Evolutionary conservation across 2,797 vertebrate genomes (phyloP).

Genomic region (Myiothlypis coronata): DNA sequence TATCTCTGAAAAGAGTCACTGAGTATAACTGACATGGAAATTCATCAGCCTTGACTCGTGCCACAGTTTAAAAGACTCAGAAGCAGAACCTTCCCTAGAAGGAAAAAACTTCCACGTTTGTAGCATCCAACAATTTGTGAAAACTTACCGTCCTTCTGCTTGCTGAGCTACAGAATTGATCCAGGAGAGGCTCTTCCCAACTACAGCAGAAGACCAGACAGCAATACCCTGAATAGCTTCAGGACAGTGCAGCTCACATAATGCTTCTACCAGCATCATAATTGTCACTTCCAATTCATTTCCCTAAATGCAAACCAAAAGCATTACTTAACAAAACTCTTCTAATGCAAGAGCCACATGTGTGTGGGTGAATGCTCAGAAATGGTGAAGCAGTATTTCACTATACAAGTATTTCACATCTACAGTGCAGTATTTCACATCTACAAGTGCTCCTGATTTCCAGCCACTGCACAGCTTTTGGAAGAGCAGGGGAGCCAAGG

Average conservation of each 20-base stretch:
- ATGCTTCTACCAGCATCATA: constrained; percentile 92
- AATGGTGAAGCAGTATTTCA: background rate
- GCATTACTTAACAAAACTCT: background rate
- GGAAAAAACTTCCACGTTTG: background rate
- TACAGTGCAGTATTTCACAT: too few relatives aligned
- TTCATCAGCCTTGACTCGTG: background rate
- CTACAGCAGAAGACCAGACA: constrained; percentile 86
- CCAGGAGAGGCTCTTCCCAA: constrained; percentile 89
- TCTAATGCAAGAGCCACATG: background rate
- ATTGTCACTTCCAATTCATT: constrained; percentile 92
- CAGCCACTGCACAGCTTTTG: background rate
- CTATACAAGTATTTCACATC: too few relatives aligned
- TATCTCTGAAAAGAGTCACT: background rate
- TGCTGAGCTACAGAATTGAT: constrained; percentile 91
- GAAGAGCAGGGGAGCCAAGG: background rate
- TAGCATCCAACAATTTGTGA: background rate
- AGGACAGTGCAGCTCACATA: constrained; percentile 94
- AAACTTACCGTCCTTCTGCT: constrained; percentile 90
- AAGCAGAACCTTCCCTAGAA: background rate
- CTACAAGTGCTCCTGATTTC: background rate
- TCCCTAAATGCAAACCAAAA: constrained; percentile 75
- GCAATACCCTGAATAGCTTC: constrained; percentile 96
- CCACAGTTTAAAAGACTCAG: background rate
- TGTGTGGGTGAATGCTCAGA: background rate
- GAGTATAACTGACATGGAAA: background rate